Base-by-base conservation (phyloP, 92 coral and sea anemone genomes). In the Virgularia gustaviana region DNA sequence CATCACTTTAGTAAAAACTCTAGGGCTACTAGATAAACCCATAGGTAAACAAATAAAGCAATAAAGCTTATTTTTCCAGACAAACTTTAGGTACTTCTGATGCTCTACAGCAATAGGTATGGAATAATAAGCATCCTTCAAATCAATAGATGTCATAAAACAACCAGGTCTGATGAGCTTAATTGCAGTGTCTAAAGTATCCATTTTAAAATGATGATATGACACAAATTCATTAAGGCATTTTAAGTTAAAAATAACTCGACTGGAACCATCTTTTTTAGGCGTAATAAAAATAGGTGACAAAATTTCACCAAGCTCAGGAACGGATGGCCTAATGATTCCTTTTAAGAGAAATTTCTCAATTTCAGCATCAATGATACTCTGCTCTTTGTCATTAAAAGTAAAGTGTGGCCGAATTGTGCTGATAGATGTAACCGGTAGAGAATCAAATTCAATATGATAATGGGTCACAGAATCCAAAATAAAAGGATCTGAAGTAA, bases 41-140 rank as follows among this genome's bases (percentile, higher is more conserved):
- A 80, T 85, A 23, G 81, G 82, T 28, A 80, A 42, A 19, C 84
- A 51, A 67, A 49, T 51, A 63, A 64, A 85, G 23, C 74, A 70
- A 72, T 71, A 80, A 43, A 80, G 57, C 24, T 45, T 72, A 16
- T 72, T 80, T 63, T 56, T 76, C 89, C 82, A 85, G 33, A 66
- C 41, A 63, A 79, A 32, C 63, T 81, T 54, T 75, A 79, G 13
- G 82, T 16, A n/a, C n/a, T n/a, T n/a, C n/a, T n/a, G n/a, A n/a
- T n/a, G n/a, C n/a, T n/a, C n/a, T n/a, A n/a, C n/a, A 34, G 86
- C 83, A 64, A 76, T 32, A 37, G 83, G 83, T 22, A 85, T 85
- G 59, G 85, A 80, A 19, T n/a, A n/a, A n/a, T n/a, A n/a, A n/a
- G n/a, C n/a, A n/a, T n/a, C n/a, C n/a, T n/a, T n/a, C n/a, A n/a